Evolutionary conservation across 1,140 invertebrate species (phyloP), one percentile per base, ranked within the genome.

Genomic region (Condylostylus longicornis): DNA sequence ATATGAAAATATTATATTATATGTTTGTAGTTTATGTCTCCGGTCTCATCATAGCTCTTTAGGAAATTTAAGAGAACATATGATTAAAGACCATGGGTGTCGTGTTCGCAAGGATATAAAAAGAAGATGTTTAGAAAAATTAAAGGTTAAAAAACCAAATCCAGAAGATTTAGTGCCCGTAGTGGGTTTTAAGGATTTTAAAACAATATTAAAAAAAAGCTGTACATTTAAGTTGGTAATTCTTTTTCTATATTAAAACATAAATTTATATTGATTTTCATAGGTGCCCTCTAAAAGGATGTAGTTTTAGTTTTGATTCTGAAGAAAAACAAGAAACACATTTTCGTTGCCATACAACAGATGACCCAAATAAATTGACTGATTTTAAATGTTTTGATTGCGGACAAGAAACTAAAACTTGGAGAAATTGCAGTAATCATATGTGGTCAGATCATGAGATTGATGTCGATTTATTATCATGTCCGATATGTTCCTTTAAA

Each of bases 371-470:
- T 25, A 48, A 52, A 35, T 48, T 47, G 61, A 54, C 42, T 43
- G 35, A 50, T 32, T 64, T 72, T 49, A 62, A 64, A 44, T 74
- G 72, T 48, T 58, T 41, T 18, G 49, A 67, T 28, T 74, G 72
- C 39, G 59, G 65, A 13, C 40, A 56, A 33, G 63, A 61, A 38
- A 63, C 68, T 45, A 47, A 63, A 1, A 65, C 69, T 36, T 82
- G 79, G 79, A 55, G 67, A 9, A 54, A 65, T 5, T 70, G 77
- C 41, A 67, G 70, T 5, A 56, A 68, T 40, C 79, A 82, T 58
- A 51, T 82, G 37, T 80, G 76, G 74, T 72, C 72, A 44, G 55
- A 59, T 3, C 79, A 82, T 58, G 58, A 70, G 44, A 55, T 71
- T 18, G 75, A 80, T 53, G 64, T 73, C 42, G 77, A 77, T 47